phyloP scores from a whole-genome alignment of 2,113 vertebrate genomes.

The Toxostoma redivivum region DNA sequence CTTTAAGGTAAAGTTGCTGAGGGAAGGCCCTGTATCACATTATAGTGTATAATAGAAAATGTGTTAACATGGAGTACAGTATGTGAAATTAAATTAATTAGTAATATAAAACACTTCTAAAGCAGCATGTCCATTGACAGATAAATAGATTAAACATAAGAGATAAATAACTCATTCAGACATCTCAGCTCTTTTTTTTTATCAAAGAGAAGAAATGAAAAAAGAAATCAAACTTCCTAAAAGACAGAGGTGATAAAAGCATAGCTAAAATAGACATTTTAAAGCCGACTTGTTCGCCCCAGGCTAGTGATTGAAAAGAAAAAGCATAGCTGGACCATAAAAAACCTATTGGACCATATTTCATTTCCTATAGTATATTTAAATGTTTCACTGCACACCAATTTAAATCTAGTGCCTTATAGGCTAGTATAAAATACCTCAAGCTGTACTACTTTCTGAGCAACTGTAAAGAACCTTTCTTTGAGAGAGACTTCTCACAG shows the following conservation, averaged over 20 bases:
- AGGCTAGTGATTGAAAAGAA: constrained; percentile 57
- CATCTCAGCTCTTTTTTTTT: constrained; percentile 31
- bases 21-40: constrained; percentile 52
- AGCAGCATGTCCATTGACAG: constrained; percentile 57
- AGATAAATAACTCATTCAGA: constrained; percentile 50
- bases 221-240: constrained; percentile 54
- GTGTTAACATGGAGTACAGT: constrained; percentile 63
- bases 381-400: constrained; percentile 53
- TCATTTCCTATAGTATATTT: constrained; percentile 62
- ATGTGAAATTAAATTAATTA: constrained; percentile 77
- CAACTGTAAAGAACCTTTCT: not conserved
- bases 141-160: constrained; percentile 64
- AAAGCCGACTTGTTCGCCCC: constrained; percentile 49
- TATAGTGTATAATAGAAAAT: constrained; percentile 68
- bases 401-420: constrained; percentile 39
- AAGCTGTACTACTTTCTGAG: constrained; percentile 40
- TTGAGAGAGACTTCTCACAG: constrained; percentile 3
- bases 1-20: constrained; percentile 65
- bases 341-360: constrained; percentile 62
- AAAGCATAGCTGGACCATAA: constrained; percentile 52
- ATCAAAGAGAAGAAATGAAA: constrained; percentile 41
- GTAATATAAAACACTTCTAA: constrained; percentile 71
- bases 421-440: constrained; percentile 20
- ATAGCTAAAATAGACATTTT: constrained; percentile 21
- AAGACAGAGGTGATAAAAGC: constrained; percentile 64